Base-by-base conservation (phyloP, 1,140 invertebrate species). In the Drosophila albomicans region DNA sequence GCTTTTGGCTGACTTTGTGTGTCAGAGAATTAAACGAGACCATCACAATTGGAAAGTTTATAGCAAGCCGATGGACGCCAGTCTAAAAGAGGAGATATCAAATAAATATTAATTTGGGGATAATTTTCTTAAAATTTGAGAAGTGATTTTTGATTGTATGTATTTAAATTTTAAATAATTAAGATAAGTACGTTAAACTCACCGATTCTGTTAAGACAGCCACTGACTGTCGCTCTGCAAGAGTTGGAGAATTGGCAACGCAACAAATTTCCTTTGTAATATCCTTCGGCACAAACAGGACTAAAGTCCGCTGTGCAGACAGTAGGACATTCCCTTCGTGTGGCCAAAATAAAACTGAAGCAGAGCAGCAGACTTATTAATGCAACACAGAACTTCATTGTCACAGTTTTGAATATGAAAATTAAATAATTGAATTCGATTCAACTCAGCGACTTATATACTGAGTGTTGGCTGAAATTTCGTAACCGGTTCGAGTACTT, bases 231-330 rank as follows among this genome's bases (percentile, higher is more conserved):
- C 67, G 72, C 54, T 3, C 1, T 0, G 5, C 76, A 78, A 10
- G 38, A 7, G 10, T 78, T 78, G 28, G 58, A 1, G 5, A 78
- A 78, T 2, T 61, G 7, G 5, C 75, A 78, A 6, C 20, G 48
- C 28, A 78, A 43, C 2, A 25, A 2, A 38, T 49, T 3, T 3
- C 48, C 67, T 1, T 30, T 11, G 11, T 56, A 11, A 13, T 6
- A 1, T 10, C 59, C 20, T 43, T 72, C 8, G 8, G 32, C 76
- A 20, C 76, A 78, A 13, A 78, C 75, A 3, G 76, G 76, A 10
- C 13, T 8, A 10, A 45, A 57, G 20, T 64, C 7, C 13, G 54
- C 43, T 16, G 28, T 54, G 11, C 76, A 78, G 1, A 59, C 0
- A 0, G 49, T 30, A 7, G 67, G 67, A 45, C 76, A 78, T 3